phyloP scores from a whole-genome alignment of 2,888 invertebrate species.

The Deroplatys truncata region DNA sequence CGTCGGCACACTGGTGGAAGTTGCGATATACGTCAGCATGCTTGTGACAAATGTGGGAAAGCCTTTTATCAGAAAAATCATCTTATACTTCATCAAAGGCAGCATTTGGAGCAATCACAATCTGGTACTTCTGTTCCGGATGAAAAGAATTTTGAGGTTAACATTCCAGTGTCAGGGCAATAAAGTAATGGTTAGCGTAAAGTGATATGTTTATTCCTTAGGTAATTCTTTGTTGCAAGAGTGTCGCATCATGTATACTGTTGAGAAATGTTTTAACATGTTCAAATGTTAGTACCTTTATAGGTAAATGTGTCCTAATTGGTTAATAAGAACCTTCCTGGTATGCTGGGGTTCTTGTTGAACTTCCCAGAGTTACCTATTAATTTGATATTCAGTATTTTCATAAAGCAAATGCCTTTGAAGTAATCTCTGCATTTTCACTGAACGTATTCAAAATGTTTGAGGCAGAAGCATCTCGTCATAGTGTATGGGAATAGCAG shows the following conservation, averaged over 20 bases:
- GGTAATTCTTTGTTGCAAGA: neutral
- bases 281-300: no score
- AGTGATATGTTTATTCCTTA: neutral
- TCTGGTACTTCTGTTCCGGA: slow-evolving; percentile 47
- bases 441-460: no score
- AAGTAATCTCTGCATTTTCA: no score
- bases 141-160: slow-evolving; percentile 8
- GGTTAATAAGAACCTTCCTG: no score
- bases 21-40: slow-evolving; percentile 73
- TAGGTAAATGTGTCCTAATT: no score
- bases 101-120: slow-evolving; percentile 61
- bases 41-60: slow-evolving; percentile 76
- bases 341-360: no score
- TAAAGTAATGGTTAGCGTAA: neutral
- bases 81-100: slow-evolving; percentile 73
- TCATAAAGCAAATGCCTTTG: no score
- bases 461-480: no score
- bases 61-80: slow-evolving; percentile 86
- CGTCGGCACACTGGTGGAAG: slow-evolving; percentile 59
- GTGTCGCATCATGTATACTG: neutral
- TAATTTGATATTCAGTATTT: no score
- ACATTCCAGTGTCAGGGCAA: slow-evolving; percentile 8
- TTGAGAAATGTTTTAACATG: neutral
- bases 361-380: no score
- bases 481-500: no score